Conservation (phyloP, 2,888 invertebrate species). For the Apodemia duryi region DNA sequence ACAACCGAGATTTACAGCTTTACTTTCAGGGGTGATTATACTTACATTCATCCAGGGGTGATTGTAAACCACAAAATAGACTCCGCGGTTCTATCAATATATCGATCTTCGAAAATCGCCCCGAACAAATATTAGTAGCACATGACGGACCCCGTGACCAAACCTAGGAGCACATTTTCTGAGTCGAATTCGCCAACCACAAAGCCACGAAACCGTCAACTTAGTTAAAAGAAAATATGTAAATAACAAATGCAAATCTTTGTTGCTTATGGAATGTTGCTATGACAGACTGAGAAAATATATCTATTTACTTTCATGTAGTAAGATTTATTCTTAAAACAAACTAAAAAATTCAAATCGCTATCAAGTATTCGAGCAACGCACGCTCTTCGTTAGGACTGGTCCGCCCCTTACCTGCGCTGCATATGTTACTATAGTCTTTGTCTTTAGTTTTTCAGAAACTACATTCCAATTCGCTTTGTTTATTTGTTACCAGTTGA, state of each 20-base stretch:
- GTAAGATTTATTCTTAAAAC: constrained; percentile 34
- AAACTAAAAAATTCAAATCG: constrained; percentile 51
- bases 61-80: too few relatives aligned
- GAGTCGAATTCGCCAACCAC: too few relatives aligned
- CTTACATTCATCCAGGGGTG: too few relatives aligned
- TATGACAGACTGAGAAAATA: not conserved
- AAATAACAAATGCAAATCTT: not conserved
- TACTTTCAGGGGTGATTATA: too few relatives aligned
- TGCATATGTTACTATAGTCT: constrained; percentile 67
- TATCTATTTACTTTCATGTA: not conserved
- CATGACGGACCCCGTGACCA: too few relatives aligned
- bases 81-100: too few relatives aligned
- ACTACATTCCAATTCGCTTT: constrained; percentile 59
- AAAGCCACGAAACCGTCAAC: too few relatives aligned
- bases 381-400: constrained; percentile 68
- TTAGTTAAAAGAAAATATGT: too few relatives aligned
- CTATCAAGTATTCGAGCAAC: constrained; percentile 64
- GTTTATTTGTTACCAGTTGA: constrained; percentile 70
- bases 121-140: too few relatives aligned
- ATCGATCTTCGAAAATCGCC: too few relatives aligned
- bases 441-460: constrained; percentile 49
- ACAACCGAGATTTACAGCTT: too few relatives aligned
- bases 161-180: too few relatives aligned
- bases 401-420: constrained; percentile 60
- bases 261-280: not conserved